These are phyloP conservation scores for Coelopa frigida DNA, from an alignment of 1,140 invertebrate genomes.

Conservation along the genomic window DNA sequence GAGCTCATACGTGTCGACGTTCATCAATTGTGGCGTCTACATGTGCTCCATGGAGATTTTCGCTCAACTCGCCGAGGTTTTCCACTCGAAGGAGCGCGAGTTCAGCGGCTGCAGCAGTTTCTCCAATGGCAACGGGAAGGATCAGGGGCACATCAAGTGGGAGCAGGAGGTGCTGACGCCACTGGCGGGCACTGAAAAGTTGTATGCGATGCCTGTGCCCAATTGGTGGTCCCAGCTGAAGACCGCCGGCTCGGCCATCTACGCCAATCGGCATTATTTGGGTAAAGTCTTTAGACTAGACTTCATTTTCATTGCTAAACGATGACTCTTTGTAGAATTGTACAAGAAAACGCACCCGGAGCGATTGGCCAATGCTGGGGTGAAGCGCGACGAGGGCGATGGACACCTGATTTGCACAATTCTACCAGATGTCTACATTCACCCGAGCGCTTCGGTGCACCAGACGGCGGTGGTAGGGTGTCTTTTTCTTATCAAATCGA, in stretches of 20 bases:
- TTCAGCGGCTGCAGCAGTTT: conserved; percentile 28
- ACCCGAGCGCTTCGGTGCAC: conserved; percentile 82
- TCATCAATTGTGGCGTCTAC: conserved; percentile 97
- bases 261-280: conserved; percentile 92
- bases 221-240: conserved; percentile 82
- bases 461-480: conserved; percentile 79
- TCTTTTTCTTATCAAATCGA: conserved; percentile 15
- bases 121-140: conserved; percentile 47
- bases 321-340: conserved; percentile 55
- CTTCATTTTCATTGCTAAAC: too few species aligned
- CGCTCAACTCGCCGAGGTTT: conserved; percentile 70
- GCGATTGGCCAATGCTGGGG: conserved; percentile 49
- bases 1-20: conserved; percentile 89
- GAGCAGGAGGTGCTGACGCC: conserved; percentile 67
- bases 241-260: conserved; percentile 94
- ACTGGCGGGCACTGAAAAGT: conserved; percentile 67
- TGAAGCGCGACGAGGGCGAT: conserved; percentile 29
- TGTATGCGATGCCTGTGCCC: conserved; percentile 68
- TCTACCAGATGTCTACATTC: conserved; percentile 87
- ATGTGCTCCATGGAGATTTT: conserved; percentile 84
- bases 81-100: conserved; percentile 62
- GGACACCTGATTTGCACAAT: conserved; percentile 52
- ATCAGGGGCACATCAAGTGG: conserved; percentile 70
- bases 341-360: conserved; percentile 65
- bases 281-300: conserved; percentile 14